Evolutionary conservation across 2,888 invertebrate genomes (phyloP), one percentile per base, ranked within the genome.

Genomic region (Drosophila silvestris): DNA sequence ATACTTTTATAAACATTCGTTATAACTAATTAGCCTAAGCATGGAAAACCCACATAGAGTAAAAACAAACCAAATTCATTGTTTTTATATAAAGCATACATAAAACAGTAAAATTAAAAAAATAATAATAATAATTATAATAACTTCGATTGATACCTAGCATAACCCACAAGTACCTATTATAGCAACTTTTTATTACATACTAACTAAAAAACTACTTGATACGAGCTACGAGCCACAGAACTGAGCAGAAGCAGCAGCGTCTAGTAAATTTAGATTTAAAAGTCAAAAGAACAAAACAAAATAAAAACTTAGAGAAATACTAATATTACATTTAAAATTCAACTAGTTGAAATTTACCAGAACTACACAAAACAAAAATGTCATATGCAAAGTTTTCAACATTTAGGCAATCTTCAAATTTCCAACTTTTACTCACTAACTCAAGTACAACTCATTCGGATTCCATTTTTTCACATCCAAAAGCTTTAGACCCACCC

Each of bases 161-260:
- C 82, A 84, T 81, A 70, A 89, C 90, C 84, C 90, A 89, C 85
- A 84, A 87, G 84, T 85, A 85, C 84, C 90, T 85, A 89, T 74
- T 75, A 84, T 83, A 69, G 74, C 65, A 87, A 87, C 85, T 82
- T 89, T 89, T 85, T 89, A 89, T 87, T 87, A 89, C 74, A 70
- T 85, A 89, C 78, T 80, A 78, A 71, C 37, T 56, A 37, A 56
- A 39, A 71, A 80, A 70, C 68, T 85, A 86, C 82, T 85, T 89
- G 74, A 85, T 89, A 89, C 69, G 82, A 89, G 88, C 84, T 87
- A 89, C 77, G 88, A 89, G 90, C 85, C 85, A 89, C 90, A 85
- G 85, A 85, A 85, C 85, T 85, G 85, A 85, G 88, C 85, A 77
- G 85, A 79, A 70, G 73, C 77, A 81, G 79, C 77, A 72, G 77